Percentiles rank a stretch among this genome's conserved stretches.
These are phyloP conservation scores for Galago senegalensis DNA, from an alignment of 2,797 vertebrate genomes.

Conservation along the genomic window DNA sequence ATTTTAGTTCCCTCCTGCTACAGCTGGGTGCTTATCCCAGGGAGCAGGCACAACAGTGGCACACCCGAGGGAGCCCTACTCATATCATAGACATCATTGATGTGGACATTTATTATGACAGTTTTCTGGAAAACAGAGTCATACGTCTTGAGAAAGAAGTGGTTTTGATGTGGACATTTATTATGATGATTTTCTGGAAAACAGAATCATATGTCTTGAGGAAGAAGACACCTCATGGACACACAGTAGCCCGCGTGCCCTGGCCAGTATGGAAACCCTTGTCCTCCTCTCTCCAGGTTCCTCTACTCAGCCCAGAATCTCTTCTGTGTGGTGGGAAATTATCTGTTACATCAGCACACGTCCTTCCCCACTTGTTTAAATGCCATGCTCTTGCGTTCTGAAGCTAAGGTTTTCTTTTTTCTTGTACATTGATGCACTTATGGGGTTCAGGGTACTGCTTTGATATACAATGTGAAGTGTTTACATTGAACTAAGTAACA, in stretches of 20 bases:
- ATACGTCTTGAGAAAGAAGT: background rate
- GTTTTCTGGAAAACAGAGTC: background rate
- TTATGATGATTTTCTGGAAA: background rate
- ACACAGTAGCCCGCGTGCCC: background rate
- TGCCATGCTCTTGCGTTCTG: background rate
- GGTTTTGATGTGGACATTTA: background rate
- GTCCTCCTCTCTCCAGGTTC: background rate
- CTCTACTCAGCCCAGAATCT: background rate
- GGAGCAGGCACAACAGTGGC: background rate
- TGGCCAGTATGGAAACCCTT: background rate
- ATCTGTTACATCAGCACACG: background rate
- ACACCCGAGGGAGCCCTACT: background rate
- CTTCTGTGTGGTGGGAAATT: background rate
- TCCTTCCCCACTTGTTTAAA: background rate
- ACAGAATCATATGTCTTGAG: background rate
- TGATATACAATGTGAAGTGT: too few relatives aligned
- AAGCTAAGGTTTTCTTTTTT: background rate
- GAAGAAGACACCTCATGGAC: background rate
- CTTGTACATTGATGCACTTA: too few relatives aligned
- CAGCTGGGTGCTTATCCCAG: background rate
- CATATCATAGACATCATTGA: background rate
- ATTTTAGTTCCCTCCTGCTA: background rate
- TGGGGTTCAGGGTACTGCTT: too few relatives aligned
- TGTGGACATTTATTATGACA: background rate
- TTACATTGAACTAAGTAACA: too few relatives aligned